Evolutionary conservation across 30 jellyfish, hydroid and myxozoan genomes (phyloP), one percentile per base, ranked within the genome.

Genomic region (Euphysa ruthae): DNA sequence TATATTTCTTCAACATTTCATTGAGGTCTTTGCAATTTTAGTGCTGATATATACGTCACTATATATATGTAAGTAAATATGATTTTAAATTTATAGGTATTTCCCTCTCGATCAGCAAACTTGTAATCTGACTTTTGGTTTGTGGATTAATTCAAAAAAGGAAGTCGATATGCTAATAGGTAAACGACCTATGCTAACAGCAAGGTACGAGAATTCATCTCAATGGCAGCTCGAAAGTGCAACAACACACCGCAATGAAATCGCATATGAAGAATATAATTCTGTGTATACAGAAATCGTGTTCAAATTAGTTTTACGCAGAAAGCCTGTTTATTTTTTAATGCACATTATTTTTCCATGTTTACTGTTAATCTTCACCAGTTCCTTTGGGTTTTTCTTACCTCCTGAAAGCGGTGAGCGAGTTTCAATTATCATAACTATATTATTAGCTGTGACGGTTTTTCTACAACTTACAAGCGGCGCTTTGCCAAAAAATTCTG

Each of bases 381-480:
- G 74, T 6, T 43, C 74, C 43, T 78, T 86, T 55, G 92, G 86
- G 49, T 86, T 86, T 58, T 86, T 78, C 82, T 66, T 86, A 34
- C 96, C 96, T 4, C 94, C 94, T 34, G 96, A 86, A 35, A 58
- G 85, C 18, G 96, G 96, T 2, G 96, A 86, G 58, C 35, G 94
- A 34, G 79, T 86, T 49, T 60, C 85, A 24, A 60, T 86, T 43
- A 79, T 92, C 14, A 79, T 86, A 32, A 86, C 96, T n/a, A 79
- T 86, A 1, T 43, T 86, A 58, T 74, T 86, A 2, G 96, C 96
- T 0, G 94, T 86, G 19, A 92, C 96, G 28, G 92, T 86, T 1
- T 86, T 86, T 43, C 89, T 86, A 30, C 94, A 78, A 42, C 54
- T 86, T 28, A 88, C 79, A 25, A 73, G 92, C 51, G 94, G 73